Evolutionary conservation across 2,888 invertebrate species (phyloP).

Genomic region (Rotaria macrura): DNA sequence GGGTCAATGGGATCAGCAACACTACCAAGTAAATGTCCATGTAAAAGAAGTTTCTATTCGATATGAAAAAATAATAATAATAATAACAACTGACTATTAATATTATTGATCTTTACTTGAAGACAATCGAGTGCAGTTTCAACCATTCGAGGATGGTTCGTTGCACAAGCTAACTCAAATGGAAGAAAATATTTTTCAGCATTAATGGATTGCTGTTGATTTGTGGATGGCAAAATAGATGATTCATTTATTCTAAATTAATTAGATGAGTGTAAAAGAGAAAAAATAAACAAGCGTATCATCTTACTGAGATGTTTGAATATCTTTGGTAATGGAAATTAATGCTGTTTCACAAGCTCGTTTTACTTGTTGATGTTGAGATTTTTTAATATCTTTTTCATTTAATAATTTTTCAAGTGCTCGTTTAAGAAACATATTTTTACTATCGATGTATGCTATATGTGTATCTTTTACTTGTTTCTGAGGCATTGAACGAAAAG

Average conservation of each 20-base stretch:
- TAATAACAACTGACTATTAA: too few relatives aligned
- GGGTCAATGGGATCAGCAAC: not conserved
- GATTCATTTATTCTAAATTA: not conserved
- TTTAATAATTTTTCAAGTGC: constrained; percentile 93
- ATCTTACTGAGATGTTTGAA: not conserved
- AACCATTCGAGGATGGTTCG: constrained; percentile 84
- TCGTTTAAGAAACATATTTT: constrained; percentile 83
- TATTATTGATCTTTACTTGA: constrained; percentile 52
- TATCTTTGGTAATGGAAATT: not conserved
- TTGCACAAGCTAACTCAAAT: constrained; percentile 94
- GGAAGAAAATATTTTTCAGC: constrained; percentile 53
- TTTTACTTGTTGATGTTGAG: constrained; percentile 85
- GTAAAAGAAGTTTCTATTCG: not conserved
- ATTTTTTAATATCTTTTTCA: constrained; percentile 90
- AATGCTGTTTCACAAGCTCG: constrained; percentile 84
- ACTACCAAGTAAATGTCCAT: constrained; percentile 9
- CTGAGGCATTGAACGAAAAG: not conserved
- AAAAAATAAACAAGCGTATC: not conserved
- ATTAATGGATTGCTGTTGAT: not conserved
- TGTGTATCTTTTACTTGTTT: not conserved
- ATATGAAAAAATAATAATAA: too few relatives aligned
- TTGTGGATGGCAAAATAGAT: not conserved
- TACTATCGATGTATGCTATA: not conserved
- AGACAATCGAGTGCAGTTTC: constrained; percentile 91
- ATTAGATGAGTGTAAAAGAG: not conserved